A percentile compares a stretch with the other conserved stretches of the same genome.
phyloP scores from a whole-genome alignment of 2,797 vertebrate genomes.

The Sebastes minor region DNA sequence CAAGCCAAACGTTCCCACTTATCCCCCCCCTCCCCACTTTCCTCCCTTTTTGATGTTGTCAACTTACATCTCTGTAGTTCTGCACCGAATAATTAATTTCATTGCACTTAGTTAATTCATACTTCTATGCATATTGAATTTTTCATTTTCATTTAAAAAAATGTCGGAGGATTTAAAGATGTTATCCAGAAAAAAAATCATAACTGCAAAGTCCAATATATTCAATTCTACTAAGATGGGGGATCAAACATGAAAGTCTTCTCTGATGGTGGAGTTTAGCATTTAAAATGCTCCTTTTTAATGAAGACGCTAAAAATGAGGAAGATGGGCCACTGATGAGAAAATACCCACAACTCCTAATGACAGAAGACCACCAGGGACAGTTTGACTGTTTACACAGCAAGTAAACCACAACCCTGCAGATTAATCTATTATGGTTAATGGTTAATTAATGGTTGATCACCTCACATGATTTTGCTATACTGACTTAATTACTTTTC shows the following conservation, averaged over 20 bases:
- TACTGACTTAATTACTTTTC: not conserved
- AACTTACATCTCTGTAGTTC: conserved; percentile 49
- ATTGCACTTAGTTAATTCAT: conserved; percentile 58
- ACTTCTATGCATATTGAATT: conserved; percentile 53
- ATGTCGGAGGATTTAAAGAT: conserved; percentile 37
- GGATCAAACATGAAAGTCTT: not conserved
- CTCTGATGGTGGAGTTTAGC: not conserved
- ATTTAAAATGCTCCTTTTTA: not conserved
- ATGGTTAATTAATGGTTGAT: not conserved
- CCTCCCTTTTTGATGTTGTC: conserved; percentile 53
- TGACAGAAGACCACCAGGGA: not conserved
- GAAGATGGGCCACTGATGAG: not conserved
- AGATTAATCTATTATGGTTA: not conserved
- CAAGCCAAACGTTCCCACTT: conserved; percentile 55
- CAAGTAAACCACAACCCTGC: not conserved
- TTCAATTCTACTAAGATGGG: not conserved
- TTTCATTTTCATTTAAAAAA: conserved; percentile 35
- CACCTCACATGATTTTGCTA: not conserved
- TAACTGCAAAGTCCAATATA: not conserved
- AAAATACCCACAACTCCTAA: not conserved
- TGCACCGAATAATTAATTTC: conserved; percentile 59
- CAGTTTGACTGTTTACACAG: not conserved
- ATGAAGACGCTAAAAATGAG: not conserved
- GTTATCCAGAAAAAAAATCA: conserved; percentile 39
- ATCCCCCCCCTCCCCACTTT: conserved; percentile 49